Conservation (phyloP, 1,140 invertebrate genomes). For the Ladona fulva region DNA sequence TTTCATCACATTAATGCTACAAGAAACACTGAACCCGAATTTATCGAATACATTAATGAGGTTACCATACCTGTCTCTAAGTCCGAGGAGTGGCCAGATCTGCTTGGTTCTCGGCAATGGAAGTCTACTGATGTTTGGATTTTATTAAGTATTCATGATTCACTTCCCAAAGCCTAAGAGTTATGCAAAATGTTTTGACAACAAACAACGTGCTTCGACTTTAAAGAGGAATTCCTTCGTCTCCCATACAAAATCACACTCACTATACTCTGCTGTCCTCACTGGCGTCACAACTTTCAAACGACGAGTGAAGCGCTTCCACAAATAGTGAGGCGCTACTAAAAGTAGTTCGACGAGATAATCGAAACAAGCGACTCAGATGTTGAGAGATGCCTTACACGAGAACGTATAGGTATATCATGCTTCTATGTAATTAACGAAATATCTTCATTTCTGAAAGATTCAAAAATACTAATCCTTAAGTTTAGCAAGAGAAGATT, state of each 20-base stretch:
- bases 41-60: background rate
- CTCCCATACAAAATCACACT: background rate
- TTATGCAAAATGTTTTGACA: too few relatives aligned
- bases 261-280: background rate
- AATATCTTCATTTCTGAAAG: too few relatives aligned
- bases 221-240: background rate
- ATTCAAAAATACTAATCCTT: too few relatives aligned
- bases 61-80: background rate
- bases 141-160: background rate
- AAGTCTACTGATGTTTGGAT: background rate
- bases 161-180: background rate
- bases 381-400: too few relatives aligned
- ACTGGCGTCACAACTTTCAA: background rate
- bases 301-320: background rate
- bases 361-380: background rate
- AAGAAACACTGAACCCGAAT: too few relatives aligned
- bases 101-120: background rate
- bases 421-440: too few relatives aligned
- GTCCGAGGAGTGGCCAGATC: slow-evolving; percentile 1
- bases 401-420: too few relatives aligned
- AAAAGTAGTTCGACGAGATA: background rate
- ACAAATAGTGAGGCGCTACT: background rate
- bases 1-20: too few relatives aligned
- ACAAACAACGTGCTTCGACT: too few relatives aligned
- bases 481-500: too few relatives aligned